Conservation (phyloP, 2,888 invertebrate genomes). For the Eupithecia exiguata region DNA sequence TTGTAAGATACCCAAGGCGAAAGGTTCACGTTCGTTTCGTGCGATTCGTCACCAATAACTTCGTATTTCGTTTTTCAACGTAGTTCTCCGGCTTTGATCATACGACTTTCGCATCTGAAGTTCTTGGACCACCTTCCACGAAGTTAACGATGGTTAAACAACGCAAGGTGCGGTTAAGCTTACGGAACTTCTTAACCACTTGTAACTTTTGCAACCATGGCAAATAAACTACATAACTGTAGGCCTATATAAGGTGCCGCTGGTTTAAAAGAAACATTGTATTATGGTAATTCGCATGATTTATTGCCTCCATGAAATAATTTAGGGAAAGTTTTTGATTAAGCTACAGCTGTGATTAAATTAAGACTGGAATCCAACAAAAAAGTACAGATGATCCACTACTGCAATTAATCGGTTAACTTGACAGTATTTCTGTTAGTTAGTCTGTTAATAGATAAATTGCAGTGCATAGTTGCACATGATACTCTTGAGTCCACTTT, state of each 20-base stretch:
- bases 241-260: constrained; percentile 25
- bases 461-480: no score
- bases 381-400: not conserved
- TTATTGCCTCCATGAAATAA: constrained; percentile 12
- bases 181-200: constrained; percentile 27
- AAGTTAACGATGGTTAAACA: constrained; percentile 10
- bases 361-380: not conserved
- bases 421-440: no score
- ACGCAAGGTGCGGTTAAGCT: constrained; percentile 25
- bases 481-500: no score
- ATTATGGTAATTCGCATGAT: constrained; percentile 32
- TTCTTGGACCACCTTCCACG: not conserved
- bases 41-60: not conserved
- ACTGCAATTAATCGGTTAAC: not conserved
- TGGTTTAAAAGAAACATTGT: constrained; percentile 24
- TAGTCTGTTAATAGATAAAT: no score
- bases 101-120: not conserved
- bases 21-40: not conserved
- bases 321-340: constrained; percentile 28
- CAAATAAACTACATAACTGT: constrained; percentile 30
- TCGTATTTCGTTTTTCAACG: not conserved
- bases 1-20: not conserved
- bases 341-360: not conserved
- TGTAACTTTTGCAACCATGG: constrained; percentile 31
- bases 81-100: not conserved